Evolutionary conservation across 2,797 vertebrate genomes (phyloP), one percentile per base, ranked within the genome.

Genomic region (Fistularia tabacaria): DNA sequence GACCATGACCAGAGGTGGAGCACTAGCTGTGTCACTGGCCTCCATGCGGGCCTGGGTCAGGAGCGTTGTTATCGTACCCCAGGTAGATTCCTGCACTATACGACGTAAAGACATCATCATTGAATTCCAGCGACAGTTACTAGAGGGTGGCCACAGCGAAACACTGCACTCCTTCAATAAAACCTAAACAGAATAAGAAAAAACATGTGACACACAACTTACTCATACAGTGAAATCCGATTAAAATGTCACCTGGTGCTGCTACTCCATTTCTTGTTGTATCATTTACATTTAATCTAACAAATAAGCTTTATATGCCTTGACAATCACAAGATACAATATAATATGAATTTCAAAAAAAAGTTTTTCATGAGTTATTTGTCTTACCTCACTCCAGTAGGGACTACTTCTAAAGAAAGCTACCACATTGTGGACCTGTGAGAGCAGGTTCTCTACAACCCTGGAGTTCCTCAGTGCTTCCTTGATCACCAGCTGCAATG

Each of bases 381-480:
- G 6, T 48, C 73, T 7, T 69, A 89, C 88, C 76, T 91, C 85
- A 1, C 80, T 89, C 91, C 91, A 92, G 74, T 89, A 90, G 57
- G 69, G 13, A 2, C 71, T 91, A 63, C 59, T 76, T 51, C 87
- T 85, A 53, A 92, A 92, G 64, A 91, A 92, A 46, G 86, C 80
- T 58, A 91, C 84, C 14, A 92, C 81, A 0, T 87, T 88, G 55
- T 87, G 85, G n/a, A 85, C 74, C 71, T 92, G 90, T 9, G 71
- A 78, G 3, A 92, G 81, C 36, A 91, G 57, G 55, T 90, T 87
- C 62, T 90, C 87, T 38, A 90, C 90, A 6, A 88, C 86, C 42
- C 86, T 79, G n/a, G 89, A 91, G 60, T 73, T 85, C 74, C 87
- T 90, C 51, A 92, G 69, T 0, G 91, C 90, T 55, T 90, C 88